Evolutionary conservation across 2,113 vertebrate genomes (phyloP).

Genomic region (Gasterosteus nipponicus): DNA sequence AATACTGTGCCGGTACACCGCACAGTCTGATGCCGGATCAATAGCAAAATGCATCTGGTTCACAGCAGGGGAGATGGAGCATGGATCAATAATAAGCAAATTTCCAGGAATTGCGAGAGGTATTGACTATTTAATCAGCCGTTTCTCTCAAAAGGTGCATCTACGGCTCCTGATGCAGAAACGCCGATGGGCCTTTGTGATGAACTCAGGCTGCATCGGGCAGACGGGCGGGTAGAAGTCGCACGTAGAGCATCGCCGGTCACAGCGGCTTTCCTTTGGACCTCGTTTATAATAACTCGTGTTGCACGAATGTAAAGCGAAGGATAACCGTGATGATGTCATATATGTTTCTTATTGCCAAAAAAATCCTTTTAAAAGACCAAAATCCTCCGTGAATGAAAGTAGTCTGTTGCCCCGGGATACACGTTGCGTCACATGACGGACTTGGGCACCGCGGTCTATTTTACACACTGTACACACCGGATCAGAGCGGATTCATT

Average conservation of each 20-base stretch:
- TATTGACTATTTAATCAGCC: constrained; percentile 81
- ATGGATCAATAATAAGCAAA: constrained; percentile 83
- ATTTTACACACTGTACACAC: background rate
- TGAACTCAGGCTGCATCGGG: constrained; percentile 31
- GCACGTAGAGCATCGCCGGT: background rate
- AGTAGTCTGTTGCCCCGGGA: background rate
- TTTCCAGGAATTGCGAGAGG: constrained; percentile 78
- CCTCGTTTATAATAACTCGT: no score
- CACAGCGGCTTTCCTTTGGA: no score
- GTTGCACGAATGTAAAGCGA: background rate
- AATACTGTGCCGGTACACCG: constrained; percentile 78
- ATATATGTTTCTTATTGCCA: background rate
- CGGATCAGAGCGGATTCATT: background rate
- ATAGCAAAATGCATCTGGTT: constrained; percentile 80
- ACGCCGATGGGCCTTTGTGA: constrained; percentile 52
- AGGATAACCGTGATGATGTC: background rate
- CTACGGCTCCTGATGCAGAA: constrained; percentile 62
- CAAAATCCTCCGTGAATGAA: background rate
- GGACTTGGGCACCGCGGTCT: background rate
- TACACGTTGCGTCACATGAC: background rate
- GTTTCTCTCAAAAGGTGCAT: constrained; percentile 72
- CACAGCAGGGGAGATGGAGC: constrained; percentile 71
- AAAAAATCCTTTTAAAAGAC: background rate
- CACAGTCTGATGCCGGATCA: constrained; percentile 76
- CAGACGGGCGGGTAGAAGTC: constrained; percentile 28